Evolutionary conservation across 2,797 vertebrate genomes (phyloP), one percentile per base, ranked within the genome.

Genomic region (Sebastes trivittatus): DNA sequence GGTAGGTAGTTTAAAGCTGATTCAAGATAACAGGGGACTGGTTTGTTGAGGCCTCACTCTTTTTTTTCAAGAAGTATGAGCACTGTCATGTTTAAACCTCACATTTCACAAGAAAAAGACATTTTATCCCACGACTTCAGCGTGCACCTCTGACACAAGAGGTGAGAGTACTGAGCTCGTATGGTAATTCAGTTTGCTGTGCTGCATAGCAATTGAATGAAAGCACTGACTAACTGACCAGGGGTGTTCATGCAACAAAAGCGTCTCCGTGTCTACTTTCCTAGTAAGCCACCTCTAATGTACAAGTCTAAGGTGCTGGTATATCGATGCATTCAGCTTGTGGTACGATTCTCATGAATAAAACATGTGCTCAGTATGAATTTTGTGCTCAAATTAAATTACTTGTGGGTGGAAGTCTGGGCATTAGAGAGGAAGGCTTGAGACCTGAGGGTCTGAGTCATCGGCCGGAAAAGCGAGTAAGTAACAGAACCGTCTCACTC

Each of bases 121-220:
- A 11, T 42, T 70, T 66, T 34, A 56, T 65, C 62, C 55, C 62
- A 49, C 22, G 36, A 63, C 62, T 59, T 34, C 8, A 69, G 27
- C 7, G 3, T 1, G 29, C 23, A 66, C 85, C 61, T 83, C 14
- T 60, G 75, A 77, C 52, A 64, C 52, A 54, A 68, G 75, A 79
- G 76, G 46, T 68, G 49, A 71, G 34, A 59, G 70, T 73, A 85
- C 58, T 84, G 81, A 68, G 69, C 32, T 62, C 23, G 8, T 75
- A 68, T 83, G 59, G 27, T 69, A 59, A 81, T 83, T 80, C 8
- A 71, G 38, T 81, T 69, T 66, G 54, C 66, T 77, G 67, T 49
- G n/a, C 85, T 87, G 88, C 84, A 85, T 80, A 74, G 80, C 74
- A 59, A 80, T 71, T 81, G 20, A 84, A 67, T 78, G 56, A 86